Conservation (phyloP, 1,140 invertebrate genomes). For the Drosophila setifemur region DNA sequence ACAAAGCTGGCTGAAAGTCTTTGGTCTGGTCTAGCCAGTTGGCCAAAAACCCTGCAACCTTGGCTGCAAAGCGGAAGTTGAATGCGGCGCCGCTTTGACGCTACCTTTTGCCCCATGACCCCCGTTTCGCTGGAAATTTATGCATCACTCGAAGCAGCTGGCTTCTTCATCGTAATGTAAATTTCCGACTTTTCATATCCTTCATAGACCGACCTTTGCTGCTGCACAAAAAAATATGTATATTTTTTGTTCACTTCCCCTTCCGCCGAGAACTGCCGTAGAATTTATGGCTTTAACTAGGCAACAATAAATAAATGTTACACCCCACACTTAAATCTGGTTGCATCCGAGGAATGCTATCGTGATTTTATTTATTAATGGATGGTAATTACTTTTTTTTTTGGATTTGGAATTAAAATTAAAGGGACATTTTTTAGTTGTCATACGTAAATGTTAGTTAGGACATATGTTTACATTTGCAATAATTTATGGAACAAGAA, state of each 20-base stretch:
- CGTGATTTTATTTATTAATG: conserved; percentile 31
- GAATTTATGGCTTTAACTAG: conserved; percentile 37
- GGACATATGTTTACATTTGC: background rate
- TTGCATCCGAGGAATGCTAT: conserved; percentile 22
- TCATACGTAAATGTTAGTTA: too few relatives aligned
- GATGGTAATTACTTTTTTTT: conserved; percentile 28
- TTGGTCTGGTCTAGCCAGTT: conserved; percentile 29
- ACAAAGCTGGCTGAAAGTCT: conserved; percentile 45
- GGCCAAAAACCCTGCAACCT: conserved; percentile 68
- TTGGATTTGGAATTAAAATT: too few relatives aligned
- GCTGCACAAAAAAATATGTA: conserved; percentile 12
- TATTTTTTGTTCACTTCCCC: conserved; percentile 16
- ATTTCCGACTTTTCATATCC: conserved; percentile 42
- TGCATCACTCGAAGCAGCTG: conserved; percentile 38
- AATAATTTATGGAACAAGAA: conserved; percentile 1
- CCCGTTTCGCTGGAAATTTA: conserved; percentile 14
- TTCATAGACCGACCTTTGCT: conserved; percentile 17
- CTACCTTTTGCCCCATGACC: background rate
- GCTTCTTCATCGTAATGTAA: conserved; percentile 25
- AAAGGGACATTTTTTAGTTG: too few relatives aligned
- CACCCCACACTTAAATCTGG: conserved; percentile 20
- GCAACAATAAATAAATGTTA: conserved; percentile 45
- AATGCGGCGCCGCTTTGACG: conserved; percentile 50
- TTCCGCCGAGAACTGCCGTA: background rate
- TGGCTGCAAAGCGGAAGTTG: conserved; percentile 71